Evolutionary conservation across 1,140 invertebrate species (phyloP).

Genomic region (Drosophila orosa): DNA sequence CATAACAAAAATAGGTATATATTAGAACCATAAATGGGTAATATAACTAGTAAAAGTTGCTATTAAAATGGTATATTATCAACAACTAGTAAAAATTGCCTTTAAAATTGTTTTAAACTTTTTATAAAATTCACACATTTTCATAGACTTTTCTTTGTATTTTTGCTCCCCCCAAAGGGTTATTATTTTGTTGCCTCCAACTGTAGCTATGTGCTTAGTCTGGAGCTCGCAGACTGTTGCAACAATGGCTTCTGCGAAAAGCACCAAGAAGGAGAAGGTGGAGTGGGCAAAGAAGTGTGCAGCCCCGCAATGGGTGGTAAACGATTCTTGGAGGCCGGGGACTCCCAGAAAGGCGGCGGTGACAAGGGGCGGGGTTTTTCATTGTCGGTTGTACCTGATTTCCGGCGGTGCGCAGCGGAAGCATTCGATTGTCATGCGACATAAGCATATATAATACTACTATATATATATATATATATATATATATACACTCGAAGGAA

Average conservation of each 20-base stretch:
- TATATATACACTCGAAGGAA: background rate
- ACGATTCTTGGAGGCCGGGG: background rate
- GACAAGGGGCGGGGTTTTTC: constrained; percentile 13
- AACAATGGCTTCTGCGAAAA: constrained; percentile 39
- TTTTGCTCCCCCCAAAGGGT: background rate
- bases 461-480: background rate
- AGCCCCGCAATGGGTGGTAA: constrained; percentile 25
- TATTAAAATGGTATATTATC: background rate
- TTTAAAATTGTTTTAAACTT: background rate
- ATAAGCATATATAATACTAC: constrained; percentile 34
- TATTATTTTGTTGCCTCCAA: background rate
- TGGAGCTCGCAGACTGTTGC: constrained; percentile 28
- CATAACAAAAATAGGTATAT: background rate
- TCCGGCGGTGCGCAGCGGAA: constrained; percentile 76
- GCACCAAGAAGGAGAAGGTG: constrained; percentile 22
- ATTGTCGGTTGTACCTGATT: constrained; percentile 70
- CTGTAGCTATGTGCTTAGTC: constrained; percentile 20
- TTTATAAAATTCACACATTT: too few relatives aligned
- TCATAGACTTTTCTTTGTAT: background rate
- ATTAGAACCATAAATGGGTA: too few relatives aligned
- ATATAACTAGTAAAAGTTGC: background rate
- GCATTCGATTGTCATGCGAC: constrained; percentile 71
- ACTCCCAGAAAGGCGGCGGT: constrained; percentile 5
- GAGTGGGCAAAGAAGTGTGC: constrained; percentile 15
- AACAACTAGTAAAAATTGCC: background rate